Evolutionary conservation across 92 coral and sea anemone genomes (phyloP), one percentile per base, ranked within the genome.

Genomic region (Zoanthus gigantus): DNA sequence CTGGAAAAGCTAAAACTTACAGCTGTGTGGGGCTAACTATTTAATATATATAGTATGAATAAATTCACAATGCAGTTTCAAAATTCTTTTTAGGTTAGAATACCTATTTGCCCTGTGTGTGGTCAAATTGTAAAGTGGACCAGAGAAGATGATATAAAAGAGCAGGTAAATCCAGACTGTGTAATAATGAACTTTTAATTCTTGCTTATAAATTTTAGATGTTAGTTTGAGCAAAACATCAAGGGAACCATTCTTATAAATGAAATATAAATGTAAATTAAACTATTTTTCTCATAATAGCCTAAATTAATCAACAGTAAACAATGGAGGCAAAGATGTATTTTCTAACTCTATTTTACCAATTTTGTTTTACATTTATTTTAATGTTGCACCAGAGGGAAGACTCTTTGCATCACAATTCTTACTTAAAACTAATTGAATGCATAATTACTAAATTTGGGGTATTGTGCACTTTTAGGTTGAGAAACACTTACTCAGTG

Each of bases 91-190:
- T 34, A 97, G 99, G 88, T 94, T 48, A 96, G 91, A 61, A 95
- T 97, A 30, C 99, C 99, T 3, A 90, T 97, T 65, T 97, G 99
- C 69, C 99, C 99, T 13, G 66, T 97, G 74, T 97, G 99, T 88
- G 92, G 93, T 29, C 90, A 93, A 77, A 90, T 94, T 61, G 91
- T 97, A 34, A 97, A 95, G 84, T 95, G 94, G 85, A 88, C 96
- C 23, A 91, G 89, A 78, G 86, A 91, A 61, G 94, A 97, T 54
- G 98, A 97, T 66, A 9, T 90, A 17, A 94, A 97, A 82, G 76
- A 14, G 16, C 99, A 96, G 98, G 99, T 96, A 80, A 48, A 56
- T 46, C 9, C 42, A 37, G n/a, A n/a, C n/a, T n/a, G 42, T 72
- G 30, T 2, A 14, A 9, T 53, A 32, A 68, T 31, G 2, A 44